Evolutionary conservation across 1,140 invertebrate genomes (phyloP).

Genomic region (Macrobrachium rosenbergii): DNA sequence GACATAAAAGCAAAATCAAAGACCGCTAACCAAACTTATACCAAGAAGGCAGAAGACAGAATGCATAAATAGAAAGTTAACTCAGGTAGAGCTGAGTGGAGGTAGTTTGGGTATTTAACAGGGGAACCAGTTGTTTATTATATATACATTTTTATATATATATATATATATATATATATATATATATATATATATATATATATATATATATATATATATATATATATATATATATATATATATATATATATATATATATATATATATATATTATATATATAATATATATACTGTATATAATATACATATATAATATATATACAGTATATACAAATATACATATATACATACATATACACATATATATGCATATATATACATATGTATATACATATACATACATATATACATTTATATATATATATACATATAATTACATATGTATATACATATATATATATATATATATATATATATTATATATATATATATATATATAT

Average conservation of each 20-base stretch:
- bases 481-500: slow-evolving; percentile 22
- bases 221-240: slow-evolving; percentile 7
- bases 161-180: slow-evolving; percentile 11
- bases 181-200: slow-evolving; percentile 11
- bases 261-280: slow-evolving; percentile 11
- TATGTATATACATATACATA: no score
- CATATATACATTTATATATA: no score
- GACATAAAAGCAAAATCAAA: no score
- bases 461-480: background rate
- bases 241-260: slow-evolving; percentile 11
- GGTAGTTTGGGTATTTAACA: no score
- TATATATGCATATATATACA: background rate
- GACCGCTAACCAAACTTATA: no score
- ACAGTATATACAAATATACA: background rate
- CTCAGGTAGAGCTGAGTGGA: no score
- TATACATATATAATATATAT: background rate
- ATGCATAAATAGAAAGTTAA: no score
- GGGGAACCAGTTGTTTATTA: no score
- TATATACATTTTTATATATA: background rate
- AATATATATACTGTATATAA: no score
- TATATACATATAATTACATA: no score
- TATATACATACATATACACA: background rate
- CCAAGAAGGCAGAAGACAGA: no score
- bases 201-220: background rate
- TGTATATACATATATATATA: background rate